Evolutionary conservation across 2,113 vertebrate species (phyloP).

Genomic region (Prionailurus viverrinus): DNA sequence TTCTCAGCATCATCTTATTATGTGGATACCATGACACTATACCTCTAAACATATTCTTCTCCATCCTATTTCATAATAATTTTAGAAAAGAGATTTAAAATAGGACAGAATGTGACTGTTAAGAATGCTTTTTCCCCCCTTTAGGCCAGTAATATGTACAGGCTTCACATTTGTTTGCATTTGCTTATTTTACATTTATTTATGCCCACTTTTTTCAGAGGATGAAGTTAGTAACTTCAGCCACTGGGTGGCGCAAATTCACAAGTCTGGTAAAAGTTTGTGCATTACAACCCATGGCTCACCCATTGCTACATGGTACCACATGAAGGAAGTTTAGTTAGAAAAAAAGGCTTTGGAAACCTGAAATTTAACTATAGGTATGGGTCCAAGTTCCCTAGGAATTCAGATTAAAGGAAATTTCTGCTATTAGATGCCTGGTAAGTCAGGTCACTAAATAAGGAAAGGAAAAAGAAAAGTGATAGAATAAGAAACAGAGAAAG

Average conservation of each 20-base stretch:
- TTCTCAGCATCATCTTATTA: slow-evolving; percentile 22
- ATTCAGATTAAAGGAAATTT: slow-evolving; percentile 13
- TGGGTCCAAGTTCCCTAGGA: background rate
- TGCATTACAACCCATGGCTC: background rate
- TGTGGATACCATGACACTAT: background rate
- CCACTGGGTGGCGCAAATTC: slow-evolving; percentile 63
- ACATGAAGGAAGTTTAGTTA: background rate
- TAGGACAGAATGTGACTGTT: background rate
- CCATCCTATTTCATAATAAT: slow-evolving; percentile 23
- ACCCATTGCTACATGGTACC: background rate
- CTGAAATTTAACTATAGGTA: background rate
- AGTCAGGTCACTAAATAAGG: background rate
- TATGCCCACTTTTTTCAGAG: background rate
- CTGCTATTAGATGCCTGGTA: background rate
- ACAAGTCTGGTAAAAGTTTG: background rate
- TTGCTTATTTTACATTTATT: background rate
- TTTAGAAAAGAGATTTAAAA: slow-evolving; percentile 17
- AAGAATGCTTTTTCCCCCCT: background rate
- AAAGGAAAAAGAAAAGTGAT: background rate
- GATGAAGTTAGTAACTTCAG: slow-evolving; percentile 22
- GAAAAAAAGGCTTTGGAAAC: background rate
- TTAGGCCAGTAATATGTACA: background rate
- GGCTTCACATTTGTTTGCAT: background rate
- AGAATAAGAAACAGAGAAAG: background rate
- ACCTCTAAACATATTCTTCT: background rate